Conservation (phyloP, 2,113 vertebrate genomes). For the Daubentonia madagascariensis region DNA sequence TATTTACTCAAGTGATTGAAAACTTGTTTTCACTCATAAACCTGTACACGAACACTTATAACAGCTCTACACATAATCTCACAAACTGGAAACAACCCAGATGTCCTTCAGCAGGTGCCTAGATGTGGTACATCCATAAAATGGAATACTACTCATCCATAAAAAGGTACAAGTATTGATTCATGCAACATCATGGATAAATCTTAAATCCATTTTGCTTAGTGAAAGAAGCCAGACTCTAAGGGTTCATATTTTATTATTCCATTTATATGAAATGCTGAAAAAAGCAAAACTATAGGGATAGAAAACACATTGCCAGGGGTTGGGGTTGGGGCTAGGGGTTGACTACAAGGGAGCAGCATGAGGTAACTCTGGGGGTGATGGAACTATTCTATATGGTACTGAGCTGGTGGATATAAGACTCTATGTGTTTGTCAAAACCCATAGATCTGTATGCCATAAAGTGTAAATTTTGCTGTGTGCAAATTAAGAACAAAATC, state of each 20-base stretch:
- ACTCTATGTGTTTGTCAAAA: neutral
- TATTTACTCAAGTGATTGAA: neutral
- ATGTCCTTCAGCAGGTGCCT: neutral
- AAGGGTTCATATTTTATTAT: neutral
- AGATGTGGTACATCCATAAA: neutral
- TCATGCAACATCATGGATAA: neutral
- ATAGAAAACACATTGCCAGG: neutral
- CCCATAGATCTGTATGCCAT: neutral
- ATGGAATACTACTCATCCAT: neutral
- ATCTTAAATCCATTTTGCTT: neutral
- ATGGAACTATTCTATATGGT: neutral
- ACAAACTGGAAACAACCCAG: neutral
- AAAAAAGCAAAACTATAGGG: neutral
- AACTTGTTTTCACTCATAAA: neutral
- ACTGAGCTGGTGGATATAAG: neutral
- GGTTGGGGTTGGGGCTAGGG: neutral
- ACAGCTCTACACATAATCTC: neutral
- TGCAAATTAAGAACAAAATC: neutral
- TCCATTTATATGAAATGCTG: neutral
- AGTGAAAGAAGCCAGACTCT: neutral
- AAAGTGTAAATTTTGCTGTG: neutral
- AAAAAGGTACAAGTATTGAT: neutral
- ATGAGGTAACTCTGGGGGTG: neutral
- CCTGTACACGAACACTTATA: neutral
- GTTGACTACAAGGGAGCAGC: neutral